These are phyloP conservation scores for Phalacrocorax aristotelis DNA, from an alignment of 2,113 vertebrate genomes.

Conservation along the genomic window DNA sequence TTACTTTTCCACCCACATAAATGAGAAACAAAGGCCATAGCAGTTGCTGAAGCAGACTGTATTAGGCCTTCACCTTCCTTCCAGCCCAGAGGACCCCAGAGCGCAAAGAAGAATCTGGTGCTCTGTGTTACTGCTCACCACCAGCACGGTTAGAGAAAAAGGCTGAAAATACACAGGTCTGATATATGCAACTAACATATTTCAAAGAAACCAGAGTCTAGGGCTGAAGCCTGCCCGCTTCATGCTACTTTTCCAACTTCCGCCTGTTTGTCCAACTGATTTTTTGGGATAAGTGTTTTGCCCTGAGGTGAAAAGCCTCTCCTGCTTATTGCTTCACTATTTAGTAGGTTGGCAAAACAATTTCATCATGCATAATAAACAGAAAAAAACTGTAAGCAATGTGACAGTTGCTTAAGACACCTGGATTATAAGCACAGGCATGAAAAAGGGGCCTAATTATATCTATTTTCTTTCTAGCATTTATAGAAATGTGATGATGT, in stretches of 20 bases:
- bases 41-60: background rate
- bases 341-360: background rate
- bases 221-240: background rate
- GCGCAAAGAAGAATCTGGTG: background rate
- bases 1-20: background rate
- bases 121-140: background rate
- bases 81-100: background rate
- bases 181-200: background rate
- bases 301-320: background rate
- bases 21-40: background rate
- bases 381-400: background rate
- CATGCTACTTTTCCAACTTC: background rate
- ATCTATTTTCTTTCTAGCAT: background rate
- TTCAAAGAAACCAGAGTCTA: background rate
- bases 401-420: background rate
- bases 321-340: background rate
- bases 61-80: background rate
- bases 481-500: background rate
- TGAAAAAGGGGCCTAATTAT: background rate
- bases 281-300: background rate
- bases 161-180: background rate
- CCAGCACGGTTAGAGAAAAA: accelerated
- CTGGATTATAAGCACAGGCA: background rate
- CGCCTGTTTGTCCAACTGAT: background rate
- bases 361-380: background rate